phyloP scores from a whole-genome alignment of 2,797 vertebrate genomes.

The Lagorchestes hirsutus region DNA sequence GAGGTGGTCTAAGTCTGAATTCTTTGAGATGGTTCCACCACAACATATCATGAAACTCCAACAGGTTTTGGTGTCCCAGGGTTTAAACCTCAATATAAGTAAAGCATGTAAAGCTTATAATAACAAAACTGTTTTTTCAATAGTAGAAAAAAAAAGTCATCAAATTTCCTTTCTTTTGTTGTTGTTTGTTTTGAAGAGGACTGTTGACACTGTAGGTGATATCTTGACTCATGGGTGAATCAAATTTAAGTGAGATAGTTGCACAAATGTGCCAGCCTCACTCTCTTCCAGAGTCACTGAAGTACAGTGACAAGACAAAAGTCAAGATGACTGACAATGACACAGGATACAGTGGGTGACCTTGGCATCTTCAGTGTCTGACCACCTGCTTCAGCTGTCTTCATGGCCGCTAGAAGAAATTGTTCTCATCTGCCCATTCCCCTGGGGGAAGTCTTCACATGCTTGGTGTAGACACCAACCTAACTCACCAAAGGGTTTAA shows the following conservation, averaged over 20 bases:
- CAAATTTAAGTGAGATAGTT: not conserved
- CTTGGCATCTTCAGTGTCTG: not conserved
- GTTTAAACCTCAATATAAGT: not conserved
- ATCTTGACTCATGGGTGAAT: not conserved
- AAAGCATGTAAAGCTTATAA: not conserved
- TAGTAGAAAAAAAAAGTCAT: not conserved
- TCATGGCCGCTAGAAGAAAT: not conserved
- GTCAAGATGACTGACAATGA: not conserved
- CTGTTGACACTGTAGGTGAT: no score
- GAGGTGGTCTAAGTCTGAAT: no score
- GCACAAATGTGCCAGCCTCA: not conserved
- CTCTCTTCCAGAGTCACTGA: not conserved
- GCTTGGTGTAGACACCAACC: not conserved
- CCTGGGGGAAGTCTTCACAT: not conserved
- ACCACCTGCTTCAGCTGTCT: not conserved
- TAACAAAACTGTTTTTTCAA: not conserved
- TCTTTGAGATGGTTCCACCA: no score
- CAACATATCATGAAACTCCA: no score
- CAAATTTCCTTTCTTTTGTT: not conserved
- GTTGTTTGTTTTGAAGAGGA: not conserved
- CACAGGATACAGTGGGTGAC: no score
- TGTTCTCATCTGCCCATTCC: not conserved
- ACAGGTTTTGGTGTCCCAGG: no score
- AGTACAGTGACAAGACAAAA: not conserved
- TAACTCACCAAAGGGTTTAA: not conserved